Evolutionary conservation across 2,113 vertebrate genomes (phyloP), one percentile per base, ranked within the genome.

Genomic region (Heliornis fulica): DNA sequence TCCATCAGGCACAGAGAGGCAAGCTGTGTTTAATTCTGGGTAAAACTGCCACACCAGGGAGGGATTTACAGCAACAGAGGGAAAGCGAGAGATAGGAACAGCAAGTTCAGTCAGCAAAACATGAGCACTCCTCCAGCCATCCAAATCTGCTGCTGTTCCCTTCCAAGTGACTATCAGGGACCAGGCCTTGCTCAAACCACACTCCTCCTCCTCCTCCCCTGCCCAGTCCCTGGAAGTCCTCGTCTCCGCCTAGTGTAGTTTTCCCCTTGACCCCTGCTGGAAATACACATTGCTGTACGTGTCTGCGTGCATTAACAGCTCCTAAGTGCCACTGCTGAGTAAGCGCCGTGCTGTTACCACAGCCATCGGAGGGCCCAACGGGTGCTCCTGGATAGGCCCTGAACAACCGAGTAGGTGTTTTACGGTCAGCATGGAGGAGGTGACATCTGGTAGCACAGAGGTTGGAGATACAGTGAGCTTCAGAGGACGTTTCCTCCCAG

Each of bases 91-190:
- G 71, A 70, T 60, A 81, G 71, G 34, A 38, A 75, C 81, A 92
- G 91, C 68, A 90, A 93, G 85, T 96, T 97, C 94, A 97, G 91
- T 45, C 22, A 5, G 10, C 72, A 87, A 93, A 97, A 86, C 29
- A 95, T 3, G 1, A 89, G 25, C 0, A 0, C 20, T 87, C 63
- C 85, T 95, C 68, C 40, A 26, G 46, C 64, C 45, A 51, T n/a
- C 56, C n/a, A 60, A 18, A 41, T 57, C 68, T 61, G 34, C 68
- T 41, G 63, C 16, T 57, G 19, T 34, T 89, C 40, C 40, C 91
- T 92, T 88, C 31, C 21, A 7, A 72, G 43, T 46, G 63, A 69
- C 20, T 81, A 80, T 81, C 56, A 84, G 43, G 63, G 48, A 56
- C 23, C 10, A 72, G 48, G 26, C 11, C 43, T 80, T 64, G 15